phyloP scores from a whole-genome alignment of 2,113 vertebrate genomes.

The Embiotoca jacksoni region DNA sequence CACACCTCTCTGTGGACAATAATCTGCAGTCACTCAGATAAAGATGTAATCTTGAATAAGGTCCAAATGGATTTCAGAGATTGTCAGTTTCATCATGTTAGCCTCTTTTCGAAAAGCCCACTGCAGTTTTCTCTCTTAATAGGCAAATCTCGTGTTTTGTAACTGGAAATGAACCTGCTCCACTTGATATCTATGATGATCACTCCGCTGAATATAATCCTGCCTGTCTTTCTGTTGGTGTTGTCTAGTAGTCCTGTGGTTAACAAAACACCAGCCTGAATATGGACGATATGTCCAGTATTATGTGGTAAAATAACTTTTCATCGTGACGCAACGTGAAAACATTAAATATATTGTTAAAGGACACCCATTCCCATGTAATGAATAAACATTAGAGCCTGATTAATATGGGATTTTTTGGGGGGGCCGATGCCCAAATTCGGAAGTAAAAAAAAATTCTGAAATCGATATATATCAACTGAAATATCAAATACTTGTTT shows the following conservation, averaged over 20 bases:
- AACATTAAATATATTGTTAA: neutral
- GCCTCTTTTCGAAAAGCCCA: constrained; percentile 74
- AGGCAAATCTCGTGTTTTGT: constrained; percentile 52
- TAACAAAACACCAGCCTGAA: constrained; percentile 37
- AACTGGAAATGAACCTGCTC: constrained; percentile 46
- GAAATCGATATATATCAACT: too few relatives aligned
- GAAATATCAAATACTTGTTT: too few relatives aligned
- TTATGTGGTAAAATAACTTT: neutral
- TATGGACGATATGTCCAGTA: neutral
- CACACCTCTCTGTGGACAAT: constrained; percentile 83
- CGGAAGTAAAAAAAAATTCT: too few relatives aligned
- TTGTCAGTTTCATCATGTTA: constrained; percentile 75
- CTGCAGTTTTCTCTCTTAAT: constrained; percentile 32
- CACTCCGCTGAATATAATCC: constrained; percentile 40
- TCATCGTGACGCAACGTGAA: neutral
- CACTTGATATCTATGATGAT: constrained; percentile 41
- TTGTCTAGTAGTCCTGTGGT: constrained; percentile 12
- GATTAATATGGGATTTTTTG: too few relatives aligned
- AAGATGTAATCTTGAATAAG: constrained; percentile 76
- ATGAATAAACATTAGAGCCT: too few relatives aligned
- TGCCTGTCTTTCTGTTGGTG: constrained; percentile 32
- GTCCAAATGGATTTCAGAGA: constrained; percentile 82
- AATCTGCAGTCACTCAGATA: constrained; percentile 81
- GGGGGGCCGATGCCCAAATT: too few relatives aligned
- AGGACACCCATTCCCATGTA: neutral